These are phyloP conservation scores for Cremastobaeus sp. DNA, from an alignment of 2,888 invertebrate genomes.

Conservation along the genomic window DNA sequence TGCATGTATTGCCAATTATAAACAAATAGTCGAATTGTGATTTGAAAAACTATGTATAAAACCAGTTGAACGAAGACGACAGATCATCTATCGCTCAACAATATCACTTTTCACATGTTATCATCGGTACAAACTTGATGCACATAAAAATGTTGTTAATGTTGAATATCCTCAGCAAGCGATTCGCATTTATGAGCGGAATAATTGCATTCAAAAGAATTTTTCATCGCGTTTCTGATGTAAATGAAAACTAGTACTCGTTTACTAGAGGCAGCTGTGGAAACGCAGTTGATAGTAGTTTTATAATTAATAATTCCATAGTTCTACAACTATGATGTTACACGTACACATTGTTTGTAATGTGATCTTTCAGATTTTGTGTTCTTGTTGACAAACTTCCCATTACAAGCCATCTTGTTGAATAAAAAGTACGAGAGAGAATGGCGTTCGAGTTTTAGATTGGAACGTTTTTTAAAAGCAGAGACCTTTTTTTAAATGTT, in stretches of 20 bases:
- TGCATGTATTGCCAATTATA: too few relatives aligned
- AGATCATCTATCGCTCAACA: too few relatives aligned
- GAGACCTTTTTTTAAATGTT: neutral
- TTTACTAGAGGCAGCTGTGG: constrained; percentile 20
- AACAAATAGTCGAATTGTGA: too few relatives aligned
- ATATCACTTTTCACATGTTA: too few relatives aligned
- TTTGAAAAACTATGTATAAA: too few relatives aligned
- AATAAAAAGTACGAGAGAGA: constrained; percentile 12
- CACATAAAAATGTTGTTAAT: too few relatives aligned
- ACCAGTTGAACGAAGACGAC: too few relatives aligned
- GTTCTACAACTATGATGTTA: constrained; percentile 31
- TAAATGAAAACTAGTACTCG: constrained; percentile 1
- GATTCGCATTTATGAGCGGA: too few relatives aligned
- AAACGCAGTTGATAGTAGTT: constrained; percentile 28
- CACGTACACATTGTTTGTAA: constrained; percentile 29
- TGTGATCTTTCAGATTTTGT: constrained; percentile 26
- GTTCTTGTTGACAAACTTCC: constrained; percentile 27
- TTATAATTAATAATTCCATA: constrained; percentile 37
- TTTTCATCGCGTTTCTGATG: constrained; percentile 5
- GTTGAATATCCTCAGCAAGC: too few relatives aligned
- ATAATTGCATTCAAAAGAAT: too few relatives aligned
- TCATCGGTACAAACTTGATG: too few relatives aligned
- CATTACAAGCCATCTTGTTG: constrained; percentile 5
- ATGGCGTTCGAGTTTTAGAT: neutral
- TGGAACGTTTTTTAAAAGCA: too few relatives aligned